Evolutionary conservation across 2,888 invertebrate species (phyloP), one percentile per base, ranked within the genome.

Genomic region (Drosophila flavopinicola): DNA sequence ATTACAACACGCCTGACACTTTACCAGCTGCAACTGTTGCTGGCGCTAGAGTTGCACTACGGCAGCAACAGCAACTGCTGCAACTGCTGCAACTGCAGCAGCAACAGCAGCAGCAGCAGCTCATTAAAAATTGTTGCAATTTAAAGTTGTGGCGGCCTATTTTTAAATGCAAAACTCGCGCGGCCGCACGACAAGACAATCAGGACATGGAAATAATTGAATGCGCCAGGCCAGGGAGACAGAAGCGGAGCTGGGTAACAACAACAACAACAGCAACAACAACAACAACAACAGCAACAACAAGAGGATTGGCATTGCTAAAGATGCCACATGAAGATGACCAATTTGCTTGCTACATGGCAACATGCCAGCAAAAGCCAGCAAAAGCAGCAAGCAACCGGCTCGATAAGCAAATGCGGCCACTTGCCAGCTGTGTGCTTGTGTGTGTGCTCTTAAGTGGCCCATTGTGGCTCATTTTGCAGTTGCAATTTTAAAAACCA

Each of bases 131-230:
- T 78, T 71, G 80, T 83, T 72, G 85, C 71, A 79, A 83, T 85
- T 79, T 79, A 68, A 75, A 68, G 53, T 48, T 80, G 64, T 58
- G 71, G 64, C 69, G 75, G 68, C 82, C 82, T 80, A 86, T 86
- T 80, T 80, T 86, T 80, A 84, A 80, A 80, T 86, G 85, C 85
- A 80, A 77, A 84, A 74, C 70, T 76, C 58, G 85, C 75, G 70
- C 82, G 65, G 70, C 78, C 54, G 82, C 87, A 85, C 85, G 87
- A 86, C 80, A 86, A 82, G 87, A 75, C 80, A 86, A 85, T 85
- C 85, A 86, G 80, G 85, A 80, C 87, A 86, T 80, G 87, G 66
- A 85, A 86, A 86, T 80, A 80, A 80, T 80, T 80, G 85, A 86
- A 85, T 80, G 80, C 87, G 87, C 87, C 82, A 66, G 37, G 78